Conservation (phyloP, 1,140 invertebrate genomes). For the Bicyclus anynana region DNA sequence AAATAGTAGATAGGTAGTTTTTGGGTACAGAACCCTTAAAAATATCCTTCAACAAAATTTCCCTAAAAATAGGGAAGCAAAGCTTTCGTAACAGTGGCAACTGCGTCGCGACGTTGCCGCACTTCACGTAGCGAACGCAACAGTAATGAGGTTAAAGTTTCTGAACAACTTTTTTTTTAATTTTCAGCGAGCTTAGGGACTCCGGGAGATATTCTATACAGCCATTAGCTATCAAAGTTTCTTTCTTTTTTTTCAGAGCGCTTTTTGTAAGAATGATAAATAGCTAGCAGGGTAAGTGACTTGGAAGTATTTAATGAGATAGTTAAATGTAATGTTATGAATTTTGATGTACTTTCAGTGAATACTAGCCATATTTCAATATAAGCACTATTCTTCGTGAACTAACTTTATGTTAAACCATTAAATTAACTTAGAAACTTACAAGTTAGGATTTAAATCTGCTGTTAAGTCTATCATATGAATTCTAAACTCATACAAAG, state of each 20-base stretch:
- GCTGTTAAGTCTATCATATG: too few species aligned
- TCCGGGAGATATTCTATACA: conserved; percentile 25
- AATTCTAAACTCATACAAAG: too few species aligned
- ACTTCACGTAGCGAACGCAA: conserved; percentile 43
- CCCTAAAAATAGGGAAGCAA: conserved; percentile 30
- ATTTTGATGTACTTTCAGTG: too few species aligned
- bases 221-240: conserved; percentile 29
- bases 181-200: conserved; percentile 47
- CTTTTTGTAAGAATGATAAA: conserved; percentile 11
- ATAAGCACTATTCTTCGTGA: too few species aligned
- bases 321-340: background rate
- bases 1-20: too few species aligned
- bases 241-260: conserved; percentile 1
- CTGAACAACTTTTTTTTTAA: conserved; percentile 50
- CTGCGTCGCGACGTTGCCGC: conserved; percentile 54
- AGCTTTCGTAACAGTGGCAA: conserved; percentile 40
- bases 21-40: too few species aligned
- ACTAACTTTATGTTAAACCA: too few species aligned
- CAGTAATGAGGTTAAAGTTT: conserved; percentile 70
- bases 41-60: conserved; percentile 14
- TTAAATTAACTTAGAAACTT: too few species aligned
- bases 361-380: background rate
- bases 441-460: too few species aligned
- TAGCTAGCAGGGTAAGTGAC: background rate
- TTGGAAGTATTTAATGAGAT: background rate